Base-by-base conservation (phyloP, 2,113 vertebrate genomes). In the Blennius ocellaris region DNA sequence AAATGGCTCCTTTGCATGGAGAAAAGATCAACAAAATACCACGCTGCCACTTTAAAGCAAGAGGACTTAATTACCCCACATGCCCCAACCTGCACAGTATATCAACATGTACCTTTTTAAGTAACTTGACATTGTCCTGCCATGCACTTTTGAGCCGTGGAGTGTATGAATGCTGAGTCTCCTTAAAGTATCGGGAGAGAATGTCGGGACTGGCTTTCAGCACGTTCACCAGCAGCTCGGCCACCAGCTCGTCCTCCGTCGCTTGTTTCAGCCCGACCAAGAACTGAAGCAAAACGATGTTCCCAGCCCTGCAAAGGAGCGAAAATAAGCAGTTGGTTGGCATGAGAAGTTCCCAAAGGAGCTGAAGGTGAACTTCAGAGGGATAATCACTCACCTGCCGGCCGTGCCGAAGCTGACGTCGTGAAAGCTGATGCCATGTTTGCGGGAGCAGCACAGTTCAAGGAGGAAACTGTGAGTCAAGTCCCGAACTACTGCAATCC, bases 381-480 rank as follows among this genome's bases (percentile, higher is more conserved):
- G 6, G 21, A 2, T 1, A 7, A 45, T 21, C 3, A 36, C 81
- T 90, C 73, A 97, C 97, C 94, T 95, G 85, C 95, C 94, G 6
- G 90, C 90, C 17, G 97, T 99, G 16, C 97, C 98, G 37, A 97
- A 89, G 72, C 94, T 97, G 2, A 94, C 84, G 40, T 99, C 97
- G 38, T 96, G 90, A 76, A 99, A 99, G 10, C 93, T 96, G 80
- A 99, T 97, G 0, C 98, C 98, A 8, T 98, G 94, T 80, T 97
- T 98, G 49, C 96, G 91, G 11, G 98, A 99, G 85, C 96, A 97
- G 75, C 97, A 99, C 7, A 99, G 84, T 12, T 98, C 96, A 68
- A 94, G 80, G 5, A 99, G 94, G 84, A 99, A 99, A 48, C 78
- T 84, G 81, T 99, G 97, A 12, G 94, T 94, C 9, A 97, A 90